Evolutionary conservation across 2,888 invertebrate species (phyloP).

Genomic region (Lottia scabra): DNA sequence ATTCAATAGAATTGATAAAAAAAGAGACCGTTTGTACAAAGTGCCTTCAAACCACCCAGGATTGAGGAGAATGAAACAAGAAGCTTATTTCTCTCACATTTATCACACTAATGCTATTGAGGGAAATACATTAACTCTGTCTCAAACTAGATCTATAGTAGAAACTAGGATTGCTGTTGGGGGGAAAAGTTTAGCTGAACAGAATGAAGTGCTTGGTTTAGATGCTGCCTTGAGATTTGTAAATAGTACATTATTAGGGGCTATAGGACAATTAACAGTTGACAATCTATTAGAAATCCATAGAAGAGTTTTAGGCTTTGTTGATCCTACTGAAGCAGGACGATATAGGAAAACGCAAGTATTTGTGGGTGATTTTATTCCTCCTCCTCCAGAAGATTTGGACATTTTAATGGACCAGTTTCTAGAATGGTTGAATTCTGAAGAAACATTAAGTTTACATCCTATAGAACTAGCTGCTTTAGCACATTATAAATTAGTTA

Average conservation of each 20-base stretch:
- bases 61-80: constrained; percentile 88
- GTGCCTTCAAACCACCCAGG: constrained; percentile 86
- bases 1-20: constrained; percentile 83
- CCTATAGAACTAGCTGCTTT: constrained; percentile 94
- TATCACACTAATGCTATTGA: constrained; percentile 98
- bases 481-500: constrained; percentile 96
- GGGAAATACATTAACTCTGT: constrained; percentile 95
- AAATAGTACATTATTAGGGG: constrained; percentile 74
- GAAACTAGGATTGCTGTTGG: constrained; percentile 86
- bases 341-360: constrained; percentile 81
- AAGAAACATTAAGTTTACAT: constrained; percentile 86
- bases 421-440: constrained; percentile 89
- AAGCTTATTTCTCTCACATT: constrained; percentile 93
- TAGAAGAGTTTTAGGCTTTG: constrained; percentile 90
- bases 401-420: constrained; percentile 87
- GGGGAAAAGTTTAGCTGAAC: constrained; percentile 94
- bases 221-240: constrained; percentile 96
- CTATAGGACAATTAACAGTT: constrained; percentile 81
- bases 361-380: constrained; percentile 94
- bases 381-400: constrained; percentile 88
- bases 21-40: constrained; percentile 83
- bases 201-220: constrained; percentile 92
- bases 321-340: constrained; percentile 93
- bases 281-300: constrained; percentile 94
- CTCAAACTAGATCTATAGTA: constrained; percentile 89